phyloP scores from a whole-genome alignment of 2,113 vertebrate species.

The Oreochromis spilurus region DNA sequence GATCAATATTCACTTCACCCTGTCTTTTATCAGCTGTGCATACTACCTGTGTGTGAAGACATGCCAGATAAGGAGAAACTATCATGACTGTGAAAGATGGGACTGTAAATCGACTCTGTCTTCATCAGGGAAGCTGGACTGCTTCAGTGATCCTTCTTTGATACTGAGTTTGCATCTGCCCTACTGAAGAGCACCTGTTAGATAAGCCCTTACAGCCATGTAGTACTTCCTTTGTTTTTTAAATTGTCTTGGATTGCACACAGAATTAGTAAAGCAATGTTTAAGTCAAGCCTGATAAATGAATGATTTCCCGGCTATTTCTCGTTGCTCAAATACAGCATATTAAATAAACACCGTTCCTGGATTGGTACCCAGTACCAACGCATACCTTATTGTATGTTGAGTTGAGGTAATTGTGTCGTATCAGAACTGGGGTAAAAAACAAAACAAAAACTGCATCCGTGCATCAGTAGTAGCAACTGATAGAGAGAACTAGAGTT shows the following conservation, averaged over 20 bases:
- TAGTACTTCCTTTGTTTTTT: neutral
- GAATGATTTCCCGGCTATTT: neutral
- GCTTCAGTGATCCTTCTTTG: too few species aligned
- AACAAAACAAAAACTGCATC: neutral
- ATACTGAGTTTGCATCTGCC: neutral
- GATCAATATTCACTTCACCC: neutral
- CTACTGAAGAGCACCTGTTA: neutral
- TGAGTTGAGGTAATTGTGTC: neutral
- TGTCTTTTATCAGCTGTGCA: neutral
- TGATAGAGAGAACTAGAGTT: neutral
- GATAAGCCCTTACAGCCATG: neutral
- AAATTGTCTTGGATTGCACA: neutral
- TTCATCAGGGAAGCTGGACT: too few species aligned
- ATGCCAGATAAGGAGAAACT: neutral
- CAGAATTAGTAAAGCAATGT: neutral
- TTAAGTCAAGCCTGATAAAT: neutral
- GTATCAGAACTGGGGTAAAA: neutral
- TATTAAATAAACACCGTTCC: neutral
- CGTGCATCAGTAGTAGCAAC: neutral
- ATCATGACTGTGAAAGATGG: neutral
- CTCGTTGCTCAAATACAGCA: neutral
- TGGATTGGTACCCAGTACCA: neutral
- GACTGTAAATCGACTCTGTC: too few species aligned
- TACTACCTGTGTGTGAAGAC: neutral
- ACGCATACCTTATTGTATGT: neutral